Conservation (phyloP, 2,888 invertebrate genomes). For the Panzeria rudis region DNA sequence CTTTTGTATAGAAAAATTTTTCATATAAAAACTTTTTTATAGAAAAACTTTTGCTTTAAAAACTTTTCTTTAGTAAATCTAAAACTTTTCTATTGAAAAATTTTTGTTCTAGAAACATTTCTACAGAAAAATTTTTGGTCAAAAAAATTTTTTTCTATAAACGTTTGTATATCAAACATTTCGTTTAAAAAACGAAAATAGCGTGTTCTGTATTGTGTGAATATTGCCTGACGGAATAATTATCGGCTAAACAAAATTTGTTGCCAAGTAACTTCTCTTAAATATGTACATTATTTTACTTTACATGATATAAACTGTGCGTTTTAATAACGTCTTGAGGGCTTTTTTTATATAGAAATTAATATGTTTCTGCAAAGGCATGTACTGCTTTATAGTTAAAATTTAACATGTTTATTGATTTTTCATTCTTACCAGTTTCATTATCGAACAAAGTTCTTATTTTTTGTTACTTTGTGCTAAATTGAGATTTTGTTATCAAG, state of each 20-base stretch:
- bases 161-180: too few relatives aligned
- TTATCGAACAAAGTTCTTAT: constrained; percentile 14
- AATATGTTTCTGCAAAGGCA: neutral
- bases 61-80: neutral
- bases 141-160: neutral
- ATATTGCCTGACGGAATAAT: too few relatives aligned
- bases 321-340: neutral
- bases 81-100: too few relatives aligned
- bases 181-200: too few relatives aligned
- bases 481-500: constrained; percentile 43
- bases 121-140: neutral
- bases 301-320: neutral
- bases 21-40: too few relatives aligned
- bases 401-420: constrained; percentile 47
- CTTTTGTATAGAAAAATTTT: neutral
- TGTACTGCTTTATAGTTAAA: neutral
- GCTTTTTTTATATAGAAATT: neutral
- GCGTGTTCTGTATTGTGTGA: too few relatives aligned
- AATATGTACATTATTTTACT: neutral
- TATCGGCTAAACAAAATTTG: too few relatives aligned
- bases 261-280: neutral
- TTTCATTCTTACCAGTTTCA: constrained; percentile 4
- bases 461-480: constrained; percentile 2
- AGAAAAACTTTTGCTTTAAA: too few relatives aligned
- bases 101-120: neutral